These are phyloP conservation scores for Dascillus cervinus DNA, from an alignment of 2,888 invertebrate species.

Conservation along the genomic window DNA sequence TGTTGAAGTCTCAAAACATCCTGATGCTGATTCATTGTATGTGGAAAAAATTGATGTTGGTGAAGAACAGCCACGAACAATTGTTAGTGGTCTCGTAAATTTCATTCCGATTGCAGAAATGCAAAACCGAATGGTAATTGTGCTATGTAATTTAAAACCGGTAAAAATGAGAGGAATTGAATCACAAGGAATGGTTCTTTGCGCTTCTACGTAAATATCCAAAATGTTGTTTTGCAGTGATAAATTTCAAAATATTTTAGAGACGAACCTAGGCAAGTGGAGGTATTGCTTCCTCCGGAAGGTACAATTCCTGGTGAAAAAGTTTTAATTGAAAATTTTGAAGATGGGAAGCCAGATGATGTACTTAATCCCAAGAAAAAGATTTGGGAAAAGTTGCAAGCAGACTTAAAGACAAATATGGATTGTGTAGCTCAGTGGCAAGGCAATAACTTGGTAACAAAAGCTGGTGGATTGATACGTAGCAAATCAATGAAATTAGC, in stretches of 20 bases:
- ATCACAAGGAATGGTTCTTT: conserved; percentile 90
- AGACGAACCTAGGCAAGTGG: conserved; percentile 73
- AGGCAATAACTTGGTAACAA: conserved; percentile 66
- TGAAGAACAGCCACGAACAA: conserved; percentile 60
- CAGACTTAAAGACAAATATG: conserved; percentile 64
- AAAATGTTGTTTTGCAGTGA: neutral
- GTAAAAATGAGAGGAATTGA: conserved; percentile 92
- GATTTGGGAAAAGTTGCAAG: conserved; percentile 87
- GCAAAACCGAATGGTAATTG: conserved; percentile 81
- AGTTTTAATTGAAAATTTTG: conserved; percentile 76
- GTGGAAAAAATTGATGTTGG: conserved; percentile 89
- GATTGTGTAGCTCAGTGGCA: conserved; percentile 78
- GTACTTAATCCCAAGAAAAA: conserved; percentile 93
- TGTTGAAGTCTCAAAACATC: conserved; percentile 74
- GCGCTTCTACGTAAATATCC: conserved; percentile 65
- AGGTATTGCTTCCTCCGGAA: conserved; percentile 73
- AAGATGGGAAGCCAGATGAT: conserved; percentile 69
- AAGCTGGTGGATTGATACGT: conserved; percentile 64
- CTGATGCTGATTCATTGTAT: conserved; percentile 87
- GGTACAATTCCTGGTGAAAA: conserved; percentile 74
- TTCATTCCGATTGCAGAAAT: conserved; percentile 86
- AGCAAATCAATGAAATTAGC: conserved; percentile 71
- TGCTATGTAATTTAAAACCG: conserved; percentile 92
- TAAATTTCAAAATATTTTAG: too few relatives aligned
- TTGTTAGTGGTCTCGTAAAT: conserved; percentile 88